These are phyloP conservation scores for Dicerorhinus sumatrensis DNA, from an alignment of 2,113 vertebrate species.

Conservation along the genomic window DNA sequence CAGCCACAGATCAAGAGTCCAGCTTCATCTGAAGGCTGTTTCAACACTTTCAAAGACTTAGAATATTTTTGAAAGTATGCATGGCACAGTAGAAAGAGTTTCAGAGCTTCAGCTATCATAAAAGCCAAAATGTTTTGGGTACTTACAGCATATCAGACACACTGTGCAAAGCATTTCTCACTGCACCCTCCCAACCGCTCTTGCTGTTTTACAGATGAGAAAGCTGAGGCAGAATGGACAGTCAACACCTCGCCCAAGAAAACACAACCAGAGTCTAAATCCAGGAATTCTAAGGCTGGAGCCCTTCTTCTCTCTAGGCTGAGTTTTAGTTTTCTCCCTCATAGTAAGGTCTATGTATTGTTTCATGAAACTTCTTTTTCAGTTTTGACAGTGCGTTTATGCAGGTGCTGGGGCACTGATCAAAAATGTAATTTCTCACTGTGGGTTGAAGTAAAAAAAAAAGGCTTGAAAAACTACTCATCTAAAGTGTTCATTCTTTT, in stretches of 20 bases:
- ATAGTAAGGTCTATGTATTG: background rate
- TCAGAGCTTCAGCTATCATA: background rate
- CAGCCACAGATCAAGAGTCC: background rate
- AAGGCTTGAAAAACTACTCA: background rate
- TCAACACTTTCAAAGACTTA: background rate
- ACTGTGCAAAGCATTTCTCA: background rate
- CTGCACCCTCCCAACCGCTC: background rate
- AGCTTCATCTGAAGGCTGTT: background rate
- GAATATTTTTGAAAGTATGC: background rate
- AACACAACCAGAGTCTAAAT: background rate
- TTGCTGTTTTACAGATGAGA: background rate
- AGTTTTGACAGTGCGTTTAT: background rate
- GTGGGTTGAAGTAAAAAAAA: background rate
- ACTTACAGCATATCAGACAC: background rate
- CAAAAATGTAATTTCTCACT: conserved; percentile 33
- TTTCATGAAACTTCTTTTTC: conserved; percentile 5
- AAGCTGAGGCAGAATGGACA: background rate
- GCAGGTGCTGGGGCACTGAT: background rate
- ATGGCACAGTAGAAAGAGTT: background rate
- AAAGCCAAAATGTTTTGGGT: background rate
- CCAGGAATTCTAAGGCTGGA: background rate
- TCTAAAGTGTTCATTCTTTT: background rate
- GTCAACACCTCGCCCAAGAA: background rate
- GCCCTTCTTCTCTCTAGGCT: background rate
- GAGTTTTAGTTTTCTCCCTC: background rate